Conservation (phyloP, 1,140 invertebrate genomes). For the Brachionus plicatilis region DNA sequence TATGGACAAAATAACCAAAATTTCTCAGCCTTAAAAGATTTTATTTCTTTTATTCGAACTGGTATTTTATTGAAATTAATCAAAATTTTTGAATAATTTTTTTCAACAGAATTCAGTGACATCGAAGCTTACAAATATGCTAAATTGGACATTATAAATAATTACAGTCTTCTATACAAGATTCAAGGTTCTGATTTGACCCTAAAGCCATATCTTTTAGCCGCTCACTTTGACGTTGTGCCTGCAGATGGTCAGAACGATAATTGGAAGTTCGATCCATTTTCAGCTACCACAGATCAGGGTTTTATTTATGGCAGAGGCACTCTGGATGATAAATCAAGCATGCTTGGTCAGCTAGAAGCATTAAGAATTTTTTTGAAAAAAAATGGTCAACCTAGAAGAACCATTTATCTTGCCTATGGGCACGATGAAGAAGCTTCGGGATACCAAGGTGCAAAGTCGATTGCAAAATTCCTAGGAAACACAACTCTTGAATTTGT, state of each 20-base stretch:
- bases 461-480: neutral
- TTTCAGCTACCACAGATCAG: conserved; percentile 57
- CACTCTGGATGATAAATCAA: conserved; percentile 30
- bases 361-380: conserved; percentile 38
- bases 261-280: conserved; percentile 59
- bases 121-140: neutral
- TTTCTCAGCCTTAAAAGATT: neutral
- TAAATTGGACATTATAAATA: conserved; percentile 49
- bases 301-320: conserved; percentile 60
- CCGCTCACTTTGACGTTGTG: conserved; percentile 62
- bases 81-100: neutral
- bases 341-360: neutral
- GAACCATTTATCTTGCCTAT: conserved; percentile 61
- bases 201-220: conserved; percentile 59
- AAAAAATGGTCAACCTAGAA: conserved; percentile 52
- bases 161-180: conserved; percentile 59
- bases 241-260: conserved; percentile 54
- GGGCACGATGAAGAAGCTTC: conserved; percentile 63
- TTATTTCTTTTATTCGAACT: conserved; percentile 6
- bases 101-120: neutral
- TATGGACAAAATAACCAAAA: conserved; percentile 21
- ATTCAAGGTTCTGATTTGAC: conserved; percentile 50
- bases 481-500: conserved; percentile 54
- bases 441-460: neutral
- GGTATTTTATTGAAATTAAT: neutral